phyloP scores from a whole-genome alignment of 2,113 vertebrate species.

The Cryptotis parvus region DNA sequence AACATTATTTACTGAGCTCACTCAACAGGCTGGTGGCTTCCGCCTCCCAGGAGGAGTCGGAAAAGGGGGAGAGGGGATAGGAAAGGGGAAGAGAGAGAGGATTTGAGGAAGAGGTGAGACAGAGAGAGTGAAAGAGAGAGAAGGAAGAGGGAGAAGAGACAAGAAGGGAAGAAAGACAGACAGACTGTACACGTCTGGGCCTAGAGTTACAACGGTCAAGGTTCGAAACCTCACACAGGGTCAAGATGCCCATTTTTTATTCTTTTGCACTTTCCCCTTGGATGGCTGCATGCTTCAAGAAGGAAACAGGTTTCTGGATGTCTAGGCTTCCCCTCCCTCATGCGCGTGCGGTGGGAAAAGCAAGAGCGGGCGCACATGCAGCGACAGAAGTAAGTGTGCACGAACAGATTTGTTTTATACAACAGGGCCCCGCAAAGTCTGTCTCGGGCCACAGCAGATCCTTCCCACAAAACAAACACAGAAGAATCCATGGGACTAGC shows the following conservation, averaged over 20 bases:
- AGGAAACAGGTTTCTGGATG: constrained; percentile 41
- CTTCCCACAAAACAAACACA: constrained; percentile 64
- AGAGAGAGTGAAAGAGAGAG: no score
- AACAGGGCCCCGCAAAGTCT: constrained; percentile 73
- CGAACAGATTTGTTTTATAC: constrained; percentile 75
- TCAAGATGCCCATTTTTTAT: neutral
- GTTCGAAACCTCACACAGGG: neutral
- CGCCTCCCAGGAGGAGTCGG: neutral
- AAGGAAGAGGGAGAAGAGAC: no score
- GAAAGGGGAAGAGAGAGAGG: no score
- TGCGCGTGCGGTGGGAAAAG: neutral
- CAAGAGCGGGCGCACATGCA: constrained; percentile 33
- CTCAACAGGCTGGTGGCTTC: neutral
- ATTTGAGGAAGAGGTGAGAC: no score
- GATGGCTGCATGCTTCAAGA: neutral
- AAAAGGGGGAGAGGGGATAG: no score
- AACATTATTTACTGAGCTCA: neutral
- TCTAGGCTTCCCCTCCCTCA: constrained; percentile 57
- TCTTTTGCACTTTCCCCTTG: neutral
- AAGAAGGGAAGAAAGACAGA: no score
- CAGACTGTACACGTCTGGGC: neutral
- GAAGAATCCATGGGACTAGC: neutral
- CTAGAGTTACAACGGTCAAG: neutral
- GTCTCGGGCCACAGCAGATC: constrained; percentile 68
- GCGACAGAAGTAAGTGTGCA: constrained; percentile 29